These are phyloP conservation scores for Pheosia tremula DNA, from an alignment of 2,888 invertebrate species.

Conservation along the genomic window DNA sequence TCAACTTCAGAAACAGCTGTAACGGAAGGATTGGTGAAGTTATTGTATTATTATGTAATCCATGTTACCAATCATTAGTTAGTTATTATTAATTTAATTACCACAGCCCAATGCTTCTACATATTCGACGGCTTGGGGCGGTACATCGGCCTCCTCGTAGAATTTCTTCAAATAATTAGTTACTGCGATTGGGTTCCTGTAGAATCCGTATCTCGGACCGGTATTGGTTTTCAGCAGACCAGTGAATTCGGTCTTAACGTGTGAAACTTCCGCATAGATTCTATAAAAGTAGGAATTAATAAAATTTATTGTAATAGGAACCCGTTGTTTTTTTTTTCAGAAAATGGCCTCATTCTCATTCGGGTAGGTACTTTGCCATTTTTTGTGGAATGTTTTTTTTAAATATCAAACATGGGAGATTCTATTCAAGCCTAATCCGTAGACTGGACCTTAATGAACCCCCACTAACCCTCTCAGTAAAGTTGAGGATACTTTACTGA, in stretches of 20 bases:
- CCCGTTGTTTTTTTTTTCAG: too few relatives aligned
- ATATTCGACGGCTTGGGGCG: conserved; percentile 88
- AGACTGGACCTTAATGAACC: too few relatives aligned
- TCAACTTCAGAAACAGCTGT: conserved; percentile 81
- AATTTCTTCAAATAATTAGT: conserved; percentile 67
- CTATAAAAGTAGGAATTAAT: conserved; percentile 44
- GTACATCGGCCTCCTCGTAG: conserved; percentile 85
- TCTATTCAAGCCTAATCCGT: too few relatives aligned
- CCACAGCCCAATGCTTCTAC: conserved; percentile 94
- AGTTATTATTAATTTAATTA: conserved; percentile 23
- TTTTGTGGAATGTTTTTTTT: too few relatives aligned
- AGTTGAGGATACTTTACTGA: too few relatives aligned
- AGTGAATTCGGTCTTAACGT: conserved; percentile 88
- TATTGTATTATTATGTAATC: not conserved
- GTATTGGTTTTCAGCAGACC: conserved; percentile 71
- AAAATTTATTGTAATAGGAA: too few relatives aligned
- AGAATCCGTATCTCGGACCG: conserved; percentile 58
- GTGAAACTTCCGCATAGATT: conserved; percentile 86
- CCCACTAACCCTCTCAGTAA: too few relatives aligned
- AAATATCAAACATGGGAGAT: too few relatives aligned
- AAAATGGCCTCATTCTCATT: too few relatives aligned
- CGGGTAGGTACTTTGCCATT: too few relatives aligned
- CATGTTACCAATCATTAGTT: not conserved
- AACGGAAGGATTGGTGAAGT: conserved; percentile 4
- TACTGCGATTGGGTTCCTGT: conserved; percentile 13